A percentile compares a stretch with the other conserved stretches of the same genome.
Conservation (phyloP, 2,888 invertebrate genomes). For the Protodeltote pygarga region DNA sequence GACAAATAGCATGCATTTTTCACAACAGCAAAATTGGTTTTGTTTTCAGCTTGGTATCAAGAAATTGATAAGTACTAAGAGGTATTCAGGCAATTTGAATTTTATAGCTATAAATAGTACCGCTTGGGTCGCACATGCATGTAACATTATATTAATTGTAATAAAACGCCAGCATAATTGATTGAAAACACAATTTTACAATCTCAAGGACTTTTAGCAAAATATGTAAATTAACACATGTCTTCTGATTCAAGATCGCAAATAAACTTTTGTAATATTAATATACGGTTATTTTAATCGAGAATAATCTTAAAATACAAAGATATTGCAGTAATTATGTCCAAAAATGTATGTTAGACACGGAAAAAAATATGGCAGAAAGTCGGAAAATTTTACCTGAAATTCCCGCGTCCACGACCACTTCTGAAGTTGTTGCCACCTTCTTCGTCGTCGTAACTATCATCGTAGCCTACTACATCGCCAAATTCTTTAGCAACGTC, state of each 20-base stretch:
- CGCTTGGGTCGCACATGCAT: not conserved
- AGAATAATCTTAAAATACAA: not conserved
- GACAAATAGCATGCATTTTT: no score
- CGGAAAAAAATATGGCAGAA: not conserved
- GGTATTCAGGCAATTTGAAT: not conserved
- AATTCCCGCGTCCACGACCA: constrained; percentile 76
- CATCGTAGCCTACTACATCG: constrained; percentile 70
- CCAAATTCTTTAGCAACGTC: constrained; percentile 74
- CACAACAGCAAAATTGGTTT: no score
- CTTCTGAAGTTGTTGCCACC: constrained; percentile 70
- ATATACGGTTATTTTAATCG: not conserved
- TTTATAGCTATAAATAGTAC: not conserved
- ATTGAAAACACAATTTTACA: not conserved
- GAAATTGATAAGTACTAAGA: no score
- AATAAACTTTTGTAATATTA: not conserved
- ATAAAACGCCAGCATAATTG: constrained; percentile 23
- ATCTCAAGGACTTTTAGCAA: constrained; percentile 2
- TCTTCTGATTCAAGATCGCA: not conserved
- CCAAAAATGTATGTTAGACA: not conserved
- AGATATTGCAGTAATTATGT: not conserved
- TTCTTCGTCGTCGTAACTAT: constrained; percentile 78
- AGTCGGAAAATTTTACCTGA: constrained; percentile 61
- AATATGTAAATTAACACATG: not conserved
- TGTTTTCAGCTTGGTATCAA: no score
- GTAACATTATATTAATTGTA: no score